A percentile compares a stretch with the other conserved stretches of the same genome.
Conservation (phyloP, 1,140 invertebrate species). For the Gryllus bimaculatus region DNA sequence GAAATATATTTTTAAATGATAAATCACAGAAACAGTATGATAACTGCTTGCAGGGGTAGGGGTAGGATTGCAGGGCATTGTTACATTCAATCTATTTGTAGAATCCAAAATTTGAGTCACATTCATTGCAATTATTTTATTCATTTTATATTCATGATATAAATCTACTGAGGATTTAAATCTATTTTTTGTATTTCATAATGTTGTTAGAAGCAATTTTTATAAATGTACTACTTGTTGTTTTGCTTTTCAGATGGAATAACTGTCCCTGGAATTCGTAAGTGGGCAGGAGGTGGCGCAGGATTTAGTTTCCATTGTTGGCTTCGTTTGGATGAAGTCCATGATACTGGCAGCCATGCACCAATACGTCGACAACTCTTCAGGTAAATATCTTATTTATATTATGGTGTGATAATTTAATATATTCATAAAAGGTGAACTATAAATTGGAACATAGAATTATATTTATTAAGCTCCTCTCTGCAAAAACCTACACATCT, state of each 20-base stretch:
- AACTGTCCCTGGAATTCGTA: constrained; percentile 38
- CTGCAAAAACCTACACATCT: not conserved
- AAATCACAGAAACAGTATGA: no score
- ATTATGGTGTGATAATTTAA: constrained; percentile 17
- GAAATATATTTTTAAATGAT: no score
- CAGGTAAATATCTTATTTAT: constrained; percentile 32
- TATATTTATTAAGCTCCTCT: not conserved
- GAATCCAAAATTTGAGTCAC: no score
- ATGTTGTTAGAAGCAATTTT: no score
- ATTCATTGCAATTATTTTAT: no score
- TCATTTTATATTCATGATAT: no score
- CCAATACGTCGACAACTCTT: constrained; percentile 37
- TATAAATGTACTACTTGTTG: no score
- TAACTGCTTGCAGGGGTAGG: no score
- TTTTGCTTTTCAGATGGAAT: constrained; percentile 38
- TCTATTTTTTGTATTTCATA: no score
- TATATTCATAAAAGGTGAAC: not conserved
- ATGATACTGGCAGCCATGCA: constrained; percentile 23
- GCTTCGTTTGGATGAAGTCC: constrained; percentile 39
- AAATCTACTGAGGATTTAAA: no score
- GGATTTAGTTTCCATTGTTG: constrained; percentile 51
- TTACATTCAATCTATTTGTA: no score
- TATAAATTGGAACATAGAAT: not conserved
- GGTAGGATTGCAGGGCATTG: no score
- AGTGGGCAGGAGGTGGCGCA: constrained; percentile 46